phyloP scores from a whole-genome alignment of 1,140 invertebrate genomes.

The Eurosta solidaginis region DNA sequence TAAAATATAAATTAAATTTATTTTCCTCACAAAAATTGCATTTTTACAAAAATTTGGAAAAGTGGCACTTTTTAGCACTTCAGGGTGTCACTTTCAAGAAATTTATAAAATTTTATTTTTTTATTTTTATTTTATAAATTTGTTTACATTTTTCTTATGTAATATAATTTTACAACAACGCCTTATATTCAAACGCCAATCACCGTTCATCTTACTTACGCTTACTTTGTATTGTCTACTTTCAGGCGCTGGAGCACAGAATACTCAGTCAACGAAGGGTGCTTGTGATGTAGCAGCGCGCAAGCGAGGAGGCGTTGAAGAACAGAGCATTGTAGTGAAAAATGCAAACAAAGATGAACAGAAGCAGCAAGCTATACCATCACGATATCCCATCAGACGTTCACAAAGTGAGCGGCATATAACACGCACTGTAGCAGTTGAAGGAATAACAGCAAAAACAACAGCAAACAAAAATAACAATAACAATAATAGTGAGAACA shows the following conservation, averaged over 20 bases:
- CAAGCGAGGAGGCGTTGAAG: conserved; percentile 39
- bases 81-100: neutral
- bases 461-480: neutral
- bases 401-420: conserved; percentile 55
- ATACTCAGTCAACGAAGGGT: conserved; percentile 28
- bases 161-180: neutral
- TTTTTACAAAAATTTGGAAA: neutral
- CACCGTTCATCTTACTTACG: neutral
- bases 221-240: neutral
- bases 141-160: too few species aligned
- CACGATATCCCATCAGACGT: conserved; percentile 59
- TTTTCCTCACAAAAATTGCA: neutral
- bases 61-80: conserved; percentile 16
- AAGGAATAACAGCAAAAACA: conserved; percentile 28
- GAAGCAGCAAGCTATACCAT: conserved; percentile 56
- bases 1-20: neutral
- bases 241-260: neutral
- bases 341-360: conserved; percentile 39
- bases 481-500: conserved; percentile 30
- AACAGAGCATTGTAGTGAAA: conserved; percentile 41
- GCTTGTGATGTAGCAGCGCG: neutral
- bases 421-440: conserved; percentile 28
- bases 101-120: neutral
- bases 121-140: neutral
- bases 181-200: neutral